These are phyloP conservation scores for Rutilus rutilus DNA, from an alignment of 2,113 vertebrate species.

Conservation along the genomic window DNA sequence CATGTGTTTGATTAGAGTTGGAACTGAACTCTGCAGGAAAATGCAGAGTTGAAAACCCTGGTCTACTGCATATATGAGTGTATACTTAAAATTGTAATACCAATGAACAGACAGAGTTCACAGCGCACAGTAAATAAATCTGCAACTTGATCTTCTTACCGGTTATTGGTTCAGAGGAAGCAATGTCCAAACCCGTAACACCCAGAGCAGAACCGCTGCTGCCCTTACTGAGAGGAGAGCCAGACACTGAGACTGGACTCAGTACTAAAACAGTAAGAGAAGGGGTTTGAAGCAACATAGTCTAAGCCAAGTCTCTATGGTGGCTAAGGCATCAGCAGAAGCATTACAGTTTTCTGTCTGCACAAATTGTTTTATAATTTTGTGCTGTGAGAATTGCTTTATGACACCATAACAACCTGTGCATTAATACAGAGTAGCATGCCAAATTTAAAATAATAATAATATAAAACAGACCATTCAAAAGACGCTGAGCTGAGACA, in stretches of 20 bases:
- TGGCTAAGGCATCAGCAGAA: not conserved
- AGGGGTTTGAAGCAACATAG: not conserved
- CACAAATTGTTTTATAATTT: not conserved
- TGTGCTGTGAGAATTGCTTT: not conserved
- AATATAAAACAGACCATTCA: not conserved
- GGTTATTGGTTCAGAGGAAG: constrained; percentile 82
- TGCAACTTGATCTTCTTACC: constrained; percentile 72
- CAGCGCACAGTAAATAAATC: not conserved
- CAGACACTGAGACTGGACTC: constrained; percentile 82
- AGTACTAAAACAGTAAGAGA: constrained; percentile 65
- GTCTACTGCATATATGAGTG: not conserved
- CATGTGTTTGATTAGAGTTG: too few relatives aligned
- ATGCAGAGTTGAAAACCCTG: too few relatives aligned
- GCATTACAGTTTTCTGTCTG: not conserved
- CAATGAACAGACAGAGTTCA: not conserved
- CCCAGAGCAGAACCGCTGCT: constrained; percentile 76
- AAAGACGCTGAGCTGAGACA: too few relatives aligned
- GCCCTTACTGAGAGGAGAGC: constrained; percentile 82
- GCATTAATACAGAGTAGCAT: too few relatives aligned
- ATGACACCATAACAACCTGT: not conserved
- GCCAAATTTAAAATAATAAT: not conserved
- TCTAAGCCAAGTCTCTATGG: not conserved
- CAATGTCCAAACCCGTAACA: constrained; percentile 76
- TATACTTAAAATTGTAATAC: not conserved
- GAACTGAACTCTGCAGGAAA: too few relatives aligned